These are phyloP conservation scores for Pardalotus punctatus DNA, from an alignment of 2,113 vertebrate species.

Conservation along the genomic window DNA sequence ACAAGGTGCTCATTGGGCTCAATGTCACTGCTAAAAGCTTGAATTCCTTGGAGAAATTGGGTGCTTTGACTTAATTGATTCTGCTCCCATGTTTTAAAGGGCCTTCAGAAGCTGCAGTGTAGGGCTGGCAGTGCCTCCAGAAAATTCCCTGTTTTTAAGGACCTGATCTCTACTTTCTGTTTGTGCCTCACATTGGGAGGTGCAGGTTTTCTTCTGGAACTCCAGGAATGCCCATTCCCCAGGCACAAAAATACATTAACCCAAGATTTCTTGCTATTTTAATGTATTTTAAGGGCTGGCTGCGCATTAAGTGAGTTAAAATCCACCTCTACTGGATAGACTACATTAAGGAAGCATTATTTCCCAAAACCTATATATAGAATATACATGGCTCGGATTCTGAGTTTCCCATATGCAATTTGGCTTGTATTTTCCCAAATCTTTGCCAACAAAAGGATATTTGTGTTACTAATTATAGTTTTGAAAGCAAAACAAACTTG, in stretches of 20 bases:
- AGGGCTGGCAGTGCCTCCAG: neutral
- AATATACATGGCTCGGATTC: neutral
- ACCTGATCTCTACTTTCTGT: neutral
- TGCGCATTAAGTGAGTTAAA: neutral
- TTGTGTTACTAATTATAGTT: neutral
- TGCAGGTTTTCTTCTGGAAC: neutral
- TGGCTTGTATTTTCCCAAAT: neutral
- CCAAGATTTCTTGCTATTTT: neutral
- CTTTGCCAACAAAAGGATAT: neutral
- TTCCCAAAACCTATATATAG: neutral
- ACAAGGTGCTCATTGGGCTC: neutral
- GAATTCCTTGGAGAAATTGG: neutral
- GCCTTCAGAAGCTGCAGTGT: neutral
- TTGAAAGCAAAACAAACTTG: neutral
- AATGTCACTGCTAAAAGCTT: neutral
- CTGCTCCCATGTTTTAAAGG: neutral
- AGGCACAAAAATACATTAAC: neutral
- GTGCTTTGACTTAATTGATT: neutral
- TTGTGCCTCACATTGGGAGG: neutral
- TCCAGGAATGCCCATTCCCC: neutral
- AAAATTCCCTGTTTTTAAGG: neutral
- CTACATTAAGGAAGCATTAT: neutral
- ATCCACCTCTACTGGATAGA: neutral
- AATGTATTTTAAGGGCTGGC: neutral
- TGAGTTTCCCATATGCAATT: neutral